Percentiles rank a stretch among this genome's conserved stretches.
These are phyloP conservation scores for Ahaetulla prasina DNA, from an alignment of 2,113 vertebrate species.

Conservation along the genomic window DNA sequence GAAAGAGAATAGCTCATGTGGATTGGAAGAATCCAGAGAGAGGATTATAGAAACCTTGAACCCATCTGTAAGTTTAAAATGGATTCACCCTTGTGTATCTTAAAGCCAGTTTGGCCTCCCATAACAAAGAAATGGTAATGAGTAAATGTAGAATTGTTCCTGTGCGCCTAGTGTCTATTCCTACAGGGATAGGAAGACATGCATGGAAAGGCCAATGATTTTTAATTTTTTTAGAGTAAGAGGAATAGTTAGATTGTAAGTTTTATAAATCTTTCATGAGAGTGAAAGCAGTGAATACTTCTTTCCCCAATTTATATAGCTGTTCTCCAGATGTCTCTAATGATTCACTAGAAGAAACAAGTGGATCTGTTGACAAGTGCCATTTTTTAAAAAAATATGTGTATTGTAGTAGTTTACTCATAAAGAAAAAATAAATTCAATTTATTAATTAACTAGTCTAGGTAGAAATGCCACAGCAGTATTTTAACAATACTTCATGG, in stretches of 20 bases:
- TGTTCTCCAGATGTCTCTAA: neutral
- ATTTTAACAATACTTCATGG: neutral
- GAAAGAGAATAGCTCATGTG: accelerated
- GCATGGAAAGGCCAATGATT: neutral
- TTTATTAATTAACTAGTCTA: neutral
- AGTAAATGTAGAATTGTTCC: neutral
- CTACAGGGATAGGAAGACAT: neutral
- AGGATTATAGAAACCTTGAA: neutral
- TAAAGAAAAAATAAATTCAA: neutral
- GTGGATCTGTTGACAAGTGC: neutral
- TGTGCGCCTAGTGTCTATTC: neutral
- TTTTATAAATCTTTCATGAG: neutral
- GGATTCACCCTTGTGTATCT: neutral
- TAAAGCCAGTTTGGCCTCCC: neutral
- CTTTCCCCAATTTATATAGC: neutral
- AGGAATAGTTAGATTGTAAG: neutral
- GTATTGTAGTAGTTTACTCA: neutral
- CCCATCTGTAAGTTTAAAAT: slow-evolving; percentile 38
- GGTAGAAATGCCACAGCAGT: neutral
- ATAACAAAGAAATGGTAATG: neutral
- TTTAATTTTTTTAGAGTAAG: neutral
- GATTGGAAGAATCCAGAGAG: slow-evolving; percentile 2
- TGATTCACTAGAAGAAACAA: neutral
- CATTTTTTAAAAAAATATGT: neutral
- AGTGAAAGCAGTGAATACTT: neutral